Conservation (phyloP, 2,113 vertebrate genomes). For the Chinchilla lanigera region DNA sequence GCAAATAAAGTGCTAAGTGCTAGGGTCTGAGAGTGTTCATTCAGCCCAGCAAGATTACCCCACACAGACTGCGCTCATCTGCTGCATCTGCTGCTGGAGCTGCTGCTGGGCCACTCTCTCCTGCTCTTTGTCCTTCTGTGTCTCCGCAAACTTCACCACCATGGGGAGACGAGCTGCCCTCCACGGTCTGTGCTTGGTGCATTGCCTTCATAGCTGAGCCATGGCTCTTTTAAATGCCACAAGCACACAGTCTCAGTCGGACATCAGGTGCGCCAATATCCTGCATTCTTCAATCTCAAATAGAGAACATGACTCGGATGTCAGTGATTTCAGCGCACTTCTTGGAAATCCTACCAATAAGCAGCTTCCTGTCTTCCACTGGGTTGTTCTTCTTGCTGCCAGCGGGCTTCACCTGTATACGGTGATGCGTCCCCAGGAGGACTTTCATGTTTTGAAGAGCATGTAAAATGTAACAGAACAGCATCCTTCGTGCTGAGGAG, state of each 20-base stretch:
- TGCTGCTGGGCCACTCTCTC: conserved; percentile 98
- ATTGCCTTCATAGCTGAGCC: conserved; percentile 99
- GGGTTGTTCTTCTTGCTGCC: conserved; percentile 97
- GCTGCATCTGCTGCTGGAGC: conserved; percentile 99
- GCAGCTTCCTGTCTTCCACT: conserved; percentile 98
- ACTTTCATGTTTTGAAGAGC: conserved; percentile 99
- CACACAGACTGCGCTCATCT: conserved; percentile 98
- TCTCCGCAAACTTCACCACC: conserved; percentile 99
- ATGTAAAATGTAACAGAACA: conserved; percentile 99
- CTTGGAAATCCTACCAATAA: conserved; percentile 99
- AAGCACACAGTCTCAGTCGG: conserved; percentile 97
- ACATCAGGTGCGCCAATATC: conserved; percentile 97
- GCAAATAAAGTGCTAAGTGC: conserved; percentile 99
- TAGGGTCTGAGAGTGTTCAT: conserved; percentile 97
- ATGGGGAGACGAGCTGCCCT: conserved; percentile 98
- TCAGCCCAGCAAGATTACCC: conserved; percentile 97
- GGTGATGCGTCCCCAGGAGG: conserved; percentile 98
- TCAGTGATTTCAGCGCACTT: conserved; percentile 99
- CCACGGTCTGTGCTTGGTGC: conserved; percentile 99
- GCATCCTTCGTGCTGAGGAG: conserved; percentile 99
- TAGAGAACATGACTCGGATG: conserved; percentile 98
- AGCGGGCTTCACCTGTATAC: conserved; percentile 97
- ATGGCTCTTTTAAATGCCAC: conserved; percentile 98
- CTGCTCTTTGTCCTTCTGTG: conserved; percentile 99
- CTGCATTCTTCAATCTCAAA: conserved; percentile 99